Evolutionary conservation across 2,797 vertebrate species (phyloP), one percentile per base, ranked within the genome.

Genomic region (Sternarchorhynchus goeldii): DNA sequence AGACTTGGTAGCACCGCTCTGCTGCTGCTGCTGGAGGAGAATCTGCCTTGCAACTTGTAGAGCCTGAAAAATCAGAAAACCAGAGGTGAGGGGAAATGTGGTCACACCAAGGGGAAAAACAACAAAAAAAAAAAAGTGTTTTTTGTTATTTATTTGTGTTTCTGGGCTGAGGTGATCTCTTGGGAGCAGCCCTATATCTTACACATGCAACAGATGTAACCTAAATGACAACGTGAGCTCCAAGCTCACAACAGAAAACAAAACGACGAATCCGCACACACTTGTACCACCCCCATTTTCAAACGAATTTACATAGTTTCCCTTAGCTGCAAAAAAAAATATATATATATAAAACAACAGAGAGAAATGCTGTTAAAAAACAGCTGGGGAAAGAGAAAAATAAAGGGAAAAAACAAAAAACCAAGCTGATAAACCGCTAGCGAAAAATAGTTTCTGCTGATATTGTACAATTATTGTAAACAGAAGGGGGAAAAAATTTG

Each of bases 21-120:
- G 90, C 82, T 91, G 91, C 82, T 94, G 93, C 65, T 95, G 95
- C 63, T 93, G 93, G 93, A 98, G 94, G 57, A 99, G 94, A 78
- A 99, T 94, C 86, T 99, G 97, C 62, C 96, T 93, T 84, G 96
- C 96, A 91, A 97, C 95, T 90, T 98, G 96, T 85, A 99, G 94
- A 81, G 96, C 95, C 97, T 99, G 87, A 3, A 39, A 83, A 34
- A 64, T 55, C 53, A 80, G 53, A 59, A 50, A 41, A 66, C 32
- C 6, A 68, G 5, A 58, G 14, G 57, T 72, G 57, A 78, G 25
- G 29, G 14, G 56, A 81, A 64, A 84, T 76, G 83, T 81, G 82
- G 82, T 81, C 82, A 83, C 41, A 83, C 76, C 32, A 41, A 34
- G 84, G 16, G 78, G 4, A 79, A 62, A 50, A 50, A 3, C 25